Conservation (phyloP, 1,140 invertebrate species). For the Drosophila bocqueti region DNA sequence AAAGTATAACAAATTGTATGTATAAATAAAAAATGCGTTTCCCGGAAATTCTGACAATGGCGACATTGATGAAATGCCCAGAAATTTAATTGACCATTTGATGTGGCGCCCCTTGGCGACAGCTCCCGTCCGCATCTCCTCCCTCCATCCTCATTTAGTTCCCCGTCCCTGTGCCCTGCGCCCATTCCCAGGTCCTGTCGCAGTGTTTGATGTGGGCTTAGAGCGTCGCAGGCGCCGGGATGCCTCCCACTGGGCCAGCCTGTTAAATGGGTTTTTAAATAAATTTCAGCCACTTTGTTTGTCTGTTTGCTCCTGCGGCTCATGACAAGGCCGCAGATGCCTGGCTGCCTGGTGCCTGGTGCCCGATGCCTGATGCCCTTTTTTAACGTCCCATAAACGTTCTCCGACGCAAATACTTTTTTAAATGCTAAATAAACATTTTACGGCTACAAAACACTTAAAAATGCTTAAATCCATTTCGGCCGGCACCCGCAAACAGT, state of each 20-base stretch:
- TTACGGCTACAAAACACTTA: constrained; percentile 69
- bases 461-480: constrained; percentile 68
- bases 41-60: constrained; percentile 57
- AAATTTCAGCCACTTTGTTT: constrained; percentile 75
- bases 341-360: constrained; percentile 25
- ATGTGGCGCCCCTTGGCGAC: constrained; percentile 51
- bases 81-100: constrained; percentile 79
- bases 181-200: constrained; percentile 4
- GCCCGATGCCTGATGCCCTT: constrained; percentile 56
- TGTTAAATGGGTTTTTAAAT: constrained; percentile 82
- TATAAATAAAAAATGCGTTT: constrained; percentile 60
- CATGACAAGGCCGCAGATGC: constrained; percentile 29
- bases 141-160: background rate
- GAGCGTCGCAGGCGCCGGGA: constrained; percentile 36
- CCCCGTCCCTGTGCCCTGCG: background rate
- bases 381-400: constrained; percentile 80
- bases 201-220: constrained; percentile 76
- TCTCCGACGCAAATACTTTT: constrained; percentile 73
- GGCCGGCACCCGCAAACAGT: constrained; percentile 3
- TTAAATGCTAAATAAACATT: constrained; percentile 83
- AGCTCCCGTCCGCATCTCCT: background rate
- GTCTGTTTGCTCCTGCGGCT: constrained; percentile 65
- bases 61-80: constrained; percentile 71
- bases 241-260: constrained; percentile 39
- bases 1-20: constrained; percentile 42